Evolutionary conservation across 2,113 vertebrate species (phyloP), one percentile per base, ranked within the genome.

Genomic region (Myotis yumanensis): DNA sequence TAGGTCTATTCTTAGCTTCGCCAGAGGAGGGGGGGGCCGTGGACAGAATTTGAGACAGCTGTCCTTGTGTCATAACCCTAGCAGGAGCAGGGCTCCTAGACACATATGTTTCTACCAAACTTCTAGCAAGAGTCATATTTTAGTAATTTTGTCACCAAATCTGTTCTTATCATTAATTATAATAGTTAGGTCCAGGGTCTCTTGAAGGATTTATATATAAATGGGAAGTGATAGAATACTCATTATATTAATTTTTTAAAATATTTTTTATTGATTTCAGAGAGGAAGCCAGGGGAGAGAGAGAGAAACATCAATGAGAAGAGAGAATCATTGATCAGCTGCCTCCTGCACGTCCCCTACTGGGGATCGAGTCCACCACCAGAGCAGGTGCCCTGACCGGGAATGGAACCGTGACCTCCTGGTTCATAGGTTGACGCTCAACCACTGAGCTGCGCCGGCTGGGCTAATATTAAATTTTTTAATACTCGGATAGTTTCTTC

Each of bases 141-240:
- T 57, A 35, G 3, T 89, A 54, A 90, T 82, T 76, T 92, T 94
- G 43, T 89, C 4, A 37, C 46, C 64, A 43, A n/a, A 82, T 95
- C 17, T 96, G 6, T 95, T 95, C 32, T 94, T 73, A 14, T 23
- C 43, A 71, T 85, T 79, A 72, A 8, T 75, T 82, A 22, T 75
- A 77, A 85, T 68, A 86, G 14, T 85, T 22, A 92, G 32, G 32
- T 28, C 11, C 20, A 37, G 16, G 15, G 2, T 86, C 32, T 93
- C 66, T n/a, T 88, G 72, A 93, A 90, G 28, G 57, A 79, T 88
- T 95, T 94, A 6, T 22, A 66, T 66, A 57, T 54, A 75, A 57
- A 25, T 68, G 23, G 28, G 37, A 93, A 48, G 62, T 92, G 20
- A 80, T 87, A 69, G 64, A 92, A 86, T 76, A 43, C 32, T 86